Conservation (phyloP, 2,797 vertebrate genomes). For the Coilia nasus region DNA sequence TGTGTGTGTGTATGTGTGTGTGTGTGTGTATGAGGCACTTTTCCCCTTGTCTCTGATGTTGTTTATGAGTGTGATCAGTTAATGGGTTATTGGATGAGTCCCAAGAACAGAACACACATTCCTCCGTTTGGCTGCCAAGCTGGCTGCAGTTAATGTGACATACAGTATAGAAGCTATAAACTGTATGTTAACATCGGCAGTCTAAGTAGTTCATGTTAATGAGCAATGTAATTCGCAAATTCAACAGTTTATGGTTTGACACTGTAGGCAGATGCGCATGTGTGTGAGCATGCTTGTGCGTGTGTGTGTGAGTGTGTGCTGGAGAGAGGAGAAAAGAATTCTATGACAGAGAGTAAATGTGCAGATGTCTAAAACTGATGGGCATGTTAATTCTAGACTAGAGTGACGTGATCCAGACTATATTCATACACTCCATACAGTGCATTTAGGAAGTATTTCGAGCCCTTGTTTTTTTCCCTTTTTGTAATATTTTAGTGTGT, state of each 20-base stretch:
- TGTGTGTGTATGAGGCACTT: not conserved
- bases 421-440: no score
- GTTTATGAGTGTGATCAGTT: slow-evolving; percentile 10
- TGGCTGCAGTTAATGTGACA: not conserved
- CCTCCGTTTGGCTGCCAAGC: not conserved
- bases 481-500: no score
- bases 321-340: no score
- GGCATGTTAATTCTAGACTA: no score
- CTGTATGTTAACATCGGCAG: not conserved
- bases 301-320: no score
- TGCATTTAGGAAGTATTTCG: no score
- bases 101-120: not conserved
- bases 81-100: slow-evolving; percentile 1
- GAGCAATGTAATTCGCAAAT: not conserved
- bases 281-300: not conserved
- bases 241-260: not conserved
- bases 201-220: slow-evolving; percentile 1
- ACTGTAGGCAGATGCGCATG: not conserved
- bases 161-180: not conserved
- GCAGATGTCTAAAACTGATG: no score
- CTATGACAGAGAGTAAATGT: no score
- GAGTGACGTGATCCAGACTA: no score
- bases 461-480: no score
- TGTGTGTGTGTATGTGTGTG: not conserved
- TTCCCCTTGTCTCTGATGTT: not conserved